Evolutionary conservation across 1,140 invertebrate genomes (phyloP), one percentile per base, ranked within the genome.

Genomic region (Eubasilissa regina): DNA sequence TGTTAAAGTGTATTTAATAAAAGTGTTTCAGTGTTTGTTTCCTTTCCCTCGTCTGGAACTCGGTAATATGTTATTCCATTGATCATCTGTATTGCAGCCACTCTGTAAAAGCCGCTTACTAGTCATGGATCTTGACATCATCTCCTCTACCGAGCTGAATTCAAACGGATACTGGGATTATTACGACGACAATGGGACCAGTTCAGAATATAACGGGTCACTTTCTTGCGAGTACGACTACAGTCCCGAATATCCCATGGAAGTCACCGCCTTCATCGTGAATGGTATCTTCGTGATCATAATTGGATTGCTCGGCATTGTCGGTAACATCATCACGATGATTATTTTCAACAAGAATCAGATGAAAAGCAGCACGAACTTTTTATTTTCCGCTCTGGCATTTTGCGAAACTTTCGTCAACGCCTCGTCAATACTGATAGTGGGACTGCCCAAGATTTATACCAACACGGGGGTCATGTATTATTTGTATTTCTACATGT

Each of bases 291-390:
- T 44, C n/a, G 15, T 66, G 62, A 43, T 45, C 43, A 47, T 66
- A 4, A 13, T 66, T 7, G 62, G 21, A 15, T 35, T 66, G 0
- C 13, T 25, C n/a, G 62, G 62, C 43, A 66, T 66, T 13, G 44
- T 44, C 17, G 62, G 62, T 15, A 66, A 66, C 13, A 66, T 66
- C n/a, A 13, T 66, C n/a, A 43, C 62, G 0, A 66, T 66, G 21
- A 10, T 66, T 4, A 45, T 66, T 10, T 66, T 66, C 17, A 15
- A 25, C 11, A 44, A 43, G 17, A 25, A 35, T n/a, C 21, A 9
- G 35, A 66, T 17, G 15, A n/a, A n/a, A 7, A 66, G 35, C 43
- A 66, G 13, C n/a, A 66, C 43, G 9, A 66, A 25, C 9, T 66
- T 15, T 66, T 66, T 66, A 15, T 44, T 47, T 9, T 66, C 44